Conservation (phyloP, 2,113 vertebrate species). For the Marmota monax region DNA sequence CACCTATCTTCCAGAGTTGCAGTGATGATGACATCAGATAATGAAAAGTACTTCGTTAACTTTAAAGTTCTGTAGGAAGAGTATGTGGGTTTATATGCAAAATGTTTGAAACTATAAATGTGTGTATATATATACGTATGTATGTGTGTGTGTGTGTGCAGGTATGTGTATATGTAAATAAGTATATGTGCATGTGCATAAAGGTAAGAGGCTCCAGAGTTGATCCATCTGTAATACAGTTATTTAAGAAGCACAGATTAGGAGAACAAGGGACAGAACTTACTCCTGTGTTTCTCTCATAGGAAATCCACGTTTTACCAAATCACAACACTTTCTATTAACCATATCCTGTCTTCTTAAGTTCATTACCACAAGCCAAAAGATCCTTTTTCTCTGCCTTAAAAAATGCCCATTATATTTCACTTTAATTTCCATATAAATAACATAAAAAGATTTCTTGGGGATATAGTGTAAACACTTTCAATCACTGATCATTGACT, state of each 20-base stretch:
- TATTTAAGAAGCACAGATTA: not conserved
- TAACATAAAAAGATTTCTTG: slow-evolving; percentile 16
- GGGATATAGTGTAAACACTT: slow-evolving; percentile 23
- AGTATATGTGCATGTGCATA: not conserved
- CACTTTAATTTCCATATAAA: not conserved
- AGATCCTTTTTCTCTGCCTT: not conserved
- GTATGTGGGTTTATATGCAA: not conserved
- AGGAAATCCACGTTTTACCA: slow-evolving; percentile 6
- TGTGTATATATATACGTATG: not conserved
- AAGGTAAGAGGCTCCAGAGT: not conserved
- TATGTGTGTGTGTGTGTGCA: not conserved
- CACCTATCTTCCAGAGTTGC: not conserved
- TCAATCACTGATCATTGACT: not conserved
- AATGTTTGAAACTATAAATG: not conserved
- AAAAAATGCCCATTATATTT: slow-evolving; percentile 1
- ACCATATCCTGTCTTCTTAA: not conserved
- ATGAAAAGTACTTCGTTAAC: not conserved
- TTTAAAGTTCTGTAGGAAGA: not conserved
- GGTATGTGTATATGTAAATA: not conserved
- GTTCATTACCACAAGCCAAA: not conserved
- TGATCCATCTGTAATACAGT: not conserved
- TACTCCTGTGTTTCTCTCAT: not conserved
- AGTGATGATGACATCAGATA: not conserved
- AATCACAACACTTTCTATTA: slow-evolving; percentile 26
- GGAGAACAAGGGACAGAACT: not conserved